Conservation (phyloP, 2,888 invertebrate genomes). For the Auanema freiburgensis region DNA sequence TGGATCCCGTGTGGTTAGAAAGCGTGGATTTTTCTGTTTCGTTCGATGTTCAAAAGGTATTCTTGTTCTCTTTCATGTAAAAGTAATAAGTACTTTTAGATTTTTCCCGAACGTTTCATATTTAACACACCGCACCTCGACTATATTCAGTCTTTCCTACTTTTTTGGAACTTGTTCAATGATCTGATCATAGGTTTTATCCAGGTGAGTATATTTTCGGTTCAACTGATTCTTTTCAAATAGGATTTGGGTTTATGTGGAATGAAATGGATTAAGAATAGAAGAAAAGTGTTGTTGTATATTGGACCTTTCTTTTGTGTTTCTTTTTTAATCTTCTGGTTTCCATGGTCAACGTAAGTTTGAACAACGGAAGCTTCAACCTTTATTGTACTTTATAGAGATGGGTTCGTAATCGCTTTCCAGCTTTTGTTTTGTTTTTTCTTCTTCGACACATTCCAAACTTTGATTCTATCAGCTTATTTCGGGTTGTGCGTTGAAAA, state of each 20-base stretch:
- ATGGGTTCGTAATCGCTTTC: slow-evolving; percentile 59
- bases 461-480: slow-evolving; percentile 64
- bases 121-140: too few relatives aligned
- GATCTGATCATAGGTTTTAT: slow-evolving; percentile 50
- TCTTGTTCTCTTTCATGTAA: too few relatives aligned
- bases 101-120: too few relatives aligned
- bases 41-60: too few relatives aligned
- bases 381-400: too few relatives aligned
- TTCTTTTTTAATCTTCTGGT: slow-evolving; percentile 65
- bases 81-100: too few relatives aligned
- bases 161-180: slow-evolving; percentile 52
- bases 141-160: slow-evolving; percentile 38
- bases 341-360: slow-evolving; percentile 64
- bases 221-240: too few relatives aligned
- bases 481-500: slow-evolving; percentile 66
- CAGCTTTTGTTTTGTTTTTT: slow-evolving; percentile 65
- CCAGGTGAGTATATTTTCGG: too few relatives aligned
- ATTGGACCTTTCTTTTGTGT: slow-evolving; percentile 65
- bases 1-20: too few relatives aligned
- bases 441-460: slow-evolving; percentile 66
- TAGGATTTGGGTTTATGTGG: slow-evolving; percentile 49
- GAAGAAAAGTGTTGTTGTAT: slow-evolving; percentile 63
- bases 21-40: too few relatives aligned
- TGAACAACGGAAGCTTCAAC: too few relatives aligned
- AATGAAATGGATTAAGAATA: slow-evolving; percentile 53